These are phyloP conservation scores for Melanocharis versteri DNA, from an alignment of 2,113 vertebrate species.

Conservation along the genomic window DNA sequence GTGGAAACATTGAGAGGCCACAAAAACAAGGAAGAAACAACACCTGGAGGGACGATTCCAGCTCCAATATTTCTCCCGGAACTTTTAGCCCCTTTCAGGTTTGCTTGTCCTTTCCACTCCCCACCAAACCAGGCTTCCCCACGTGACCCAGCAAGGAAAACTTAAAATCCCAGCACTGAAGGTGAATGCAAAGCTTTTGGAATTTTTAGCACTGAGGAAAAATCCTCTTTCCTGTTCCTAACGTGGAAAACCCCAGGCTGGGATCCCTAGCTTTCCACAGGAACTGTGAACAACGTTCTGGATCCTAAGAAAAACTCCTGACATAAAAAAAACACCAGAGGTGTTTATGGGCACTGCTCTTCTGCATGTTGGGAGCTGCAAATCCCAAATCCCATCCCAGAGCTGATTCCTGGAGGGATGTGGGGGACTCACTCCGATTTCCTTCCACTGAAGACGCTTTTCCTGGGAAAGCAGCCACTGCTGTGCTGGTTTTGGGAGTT, in stretches of 20 bases:
- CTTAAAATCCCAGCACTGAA: background rate
- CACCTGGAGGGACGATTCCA: background rate
- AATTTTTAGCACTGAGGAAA: background rate
- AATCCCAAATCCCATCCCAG: background rate
- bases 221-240: conserved; percentile 40
- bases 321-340: background rate
- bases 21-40: background rate
- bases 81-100: background rate
- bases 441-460: conserved; percentile 34
- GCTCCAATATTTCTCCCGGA: background rate
- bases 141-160: background rate
- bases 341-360: background rate
- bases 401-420: background rate
- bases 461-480: conserved; percentile 59
- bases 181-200: conserved; percentile 42
- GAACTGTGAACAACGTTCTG: conserved; percentile 26
- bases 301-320: background rate
- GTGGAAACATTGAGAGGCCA: background rate
- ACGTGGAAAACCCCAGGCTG: background rate
- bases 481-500: conserved; percentile 22
- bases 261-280: conserved; percentile 1
- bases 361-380: background rate
- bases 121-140: background rate
- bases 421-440: background rate
- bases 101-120: background rate